Evolutionary conservation across 2,888 invertebrate genomes (phyloP), one percentile per base, ranked within the genome.

Genomic region (Drosophila rubida): DNA sequence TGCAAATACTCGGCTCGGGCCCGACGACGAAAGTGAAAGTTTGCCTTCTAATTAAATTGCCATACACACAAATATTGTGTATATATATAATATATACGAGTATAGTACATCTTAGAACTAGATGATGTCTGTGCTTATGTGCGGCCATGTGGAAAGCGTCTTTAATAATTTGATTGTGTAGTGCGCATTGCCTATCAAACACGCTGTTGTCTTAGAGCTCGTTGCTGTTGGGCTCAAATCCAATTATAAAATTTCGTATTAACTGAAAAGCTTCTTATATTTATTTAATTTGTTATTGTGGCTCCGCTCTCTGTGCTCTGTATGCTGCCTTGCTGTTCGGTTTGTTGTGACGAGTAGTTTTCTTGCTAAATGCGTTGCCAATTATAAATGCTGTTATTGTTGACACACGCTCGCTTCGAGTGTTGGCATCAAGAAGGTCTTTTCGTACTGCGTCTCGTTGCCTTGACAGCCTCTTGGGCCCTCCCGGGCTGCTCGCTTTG

Each of bases 251-350:
- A 68, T 76, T 78, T 80, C 80, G 73, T 78, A 87, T 84, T 80
- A 87, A 84, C 80, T 85, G 76, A 72, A 84, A 87, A 87, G 84
- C 84, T 84, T 77, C 87, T 84, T 71, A 87, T 87, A 83, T 84
- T 87, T 84, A 84, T 87, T 87, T 85, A 87, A 84, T 87, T 84
- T 84, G 79, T 77, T 81, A 75, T 84, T 84, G 75, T 70, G 69
- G 69, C 32, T 68, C 25, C 49, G 45, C 51, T 55, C 8, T 1
- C n/a, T 13, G 13, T 14, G 27, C 42, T 27, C 42, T 25, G 16
- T 65, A 8, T 25, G 42, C 27, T 8, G 35, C 55, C 16, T 48
- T 51, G 42, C 19, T 51, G 35, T 45, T n/a, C 13, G n/a, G 25
- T 39, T 51, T 39, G 39, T 19, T 61, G 39, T 11, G 14, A 9